A percentile compares a stretch with the other conserved stretches of the same genome.
Conservation (phyloP, 2,888 invertebrate species). For the Dexiosoma caninum region DNA sequence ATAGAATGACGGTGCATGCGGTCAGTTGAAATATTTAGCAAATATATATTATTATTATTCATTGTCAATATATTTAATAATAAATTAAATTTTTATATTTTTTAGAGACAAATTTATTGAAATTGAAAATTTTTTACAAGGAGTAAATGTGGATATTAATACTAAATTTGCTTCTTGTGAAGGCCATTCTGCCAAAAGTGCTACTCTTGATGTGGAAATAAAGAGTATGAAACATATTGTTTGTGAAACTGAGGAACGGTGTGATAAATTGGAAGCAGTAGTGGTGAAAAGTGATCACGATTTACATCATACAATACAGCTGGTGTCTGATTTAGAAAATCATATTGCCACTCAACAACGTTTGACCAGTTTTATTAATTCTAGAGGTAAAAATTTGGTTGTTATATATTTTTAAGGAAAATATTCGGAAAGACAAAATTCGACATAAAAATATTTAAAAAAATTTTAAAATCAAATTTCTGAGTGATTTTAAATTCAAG, state of each 20-base stretch:
- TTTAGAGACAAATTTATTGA: conserved; percentile 72
- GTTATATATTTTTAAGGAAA: not conserved
- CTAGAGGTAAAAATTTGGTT: conserved; percentile 68
- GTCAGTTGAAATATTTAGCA: too few species aligned
- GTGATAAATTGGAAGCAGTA: conserved; percentile 79
- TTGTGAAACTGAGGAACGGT: conserved; percentile 79
- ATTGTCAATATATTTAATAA: too few species aligned
- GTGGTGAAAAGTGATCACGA: conserved; percentile 75
- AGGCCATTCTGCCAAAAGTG: conserved; percentile 78
- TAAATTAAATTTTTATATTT: too few species aligned
- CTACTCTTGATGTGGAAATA: conserved; percentile 78
- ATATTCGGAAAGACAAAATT: too few species aligned
- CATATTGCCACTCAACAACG: conserved; percentile 75
- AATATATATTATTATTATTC: too few species aligned
- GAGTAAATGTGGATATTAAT: conserved; percentile 72
- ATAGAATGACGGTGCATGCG: too few species aligned
- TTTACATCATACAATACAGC: conserved; percentile 78
- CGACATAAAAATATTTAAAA: too few species aligned
- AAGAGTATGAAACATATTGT: conserved; percentile 79
- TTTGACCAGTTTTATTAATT: conserved; percentile 73
- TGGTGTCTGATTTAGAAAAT: conserved; percentile 78
- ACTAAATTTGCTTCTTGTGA: conserved; percentile 69
- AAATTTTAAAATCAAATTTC: too few species aligned
- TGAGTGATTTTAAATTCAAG: too few species aligned
- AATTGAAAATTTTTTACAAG: conserved; percentile 71